Conservation (phyloP, 1,140 invertebrate genomes). For the Hormaphis cornu region DNA sequence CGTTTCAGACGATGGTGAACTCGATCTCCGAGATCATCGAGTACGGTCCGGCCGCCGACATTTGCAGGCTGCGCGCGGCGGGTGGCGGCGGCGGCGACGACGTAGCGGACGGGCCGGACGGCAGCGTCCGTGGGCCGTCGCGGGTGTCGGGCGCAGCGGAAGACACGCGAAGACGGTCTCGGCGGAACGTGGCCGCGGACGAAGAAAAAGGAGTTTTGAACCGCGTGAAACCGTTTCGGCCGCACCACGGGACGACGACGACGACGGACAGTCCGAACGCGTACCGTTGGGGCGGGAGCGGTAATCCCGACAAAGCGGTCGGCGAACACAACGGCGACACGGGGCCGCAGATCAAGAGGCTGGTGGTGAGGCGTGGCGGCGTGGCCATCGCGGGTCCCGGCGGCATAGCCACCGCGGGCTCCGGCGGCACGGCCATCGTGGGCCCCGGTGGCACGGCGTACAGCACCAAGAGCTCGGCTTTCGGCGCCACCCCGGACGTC, state of each 20-base stretch:
- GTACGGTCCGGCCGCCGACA: constrained; percentile 48
- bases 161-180: not conserved
- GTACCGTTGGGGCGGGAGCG: not conserved
- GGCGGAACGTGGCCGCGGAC: not conserved
- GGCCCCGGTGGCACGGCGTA: constrained; percentile 60
- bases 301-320: not conserved
- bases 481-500: constrained; percentile 49
- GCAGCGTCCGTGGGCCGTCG: too few relatives aligned
- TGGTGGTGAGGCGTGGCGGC: constrained; percentile 57
- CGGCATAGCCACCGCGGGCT: constrained; percentile 60
- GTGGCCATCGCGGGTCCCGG: constrained; percentile 64
- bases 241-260: constrained; percentile 35
- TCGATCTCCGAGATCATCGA: constrained; percentile 46
- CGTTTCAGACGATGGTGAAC: constrained; percentile 42
- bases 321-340: constrained; percentile 31
- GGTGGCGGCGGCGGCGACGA: not conserved
- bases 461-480: constrained; percentile 50
- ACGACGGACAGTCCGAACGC: not conserved
- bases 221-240: constrained; percentile 35
- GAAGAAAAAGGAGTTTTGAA: constrained; percentile 10
- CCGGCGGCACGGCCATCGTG: constrained; percentile 62
- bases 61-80: constrained; percentile 40
- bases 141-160: not conserved
- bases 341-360: constrained; percentile 55
- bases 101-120: not conserved